These are phyloP conservation scores for Aphelocoma coerulescens DNA, from an alignment of 2,113 vertebrate species.

Conservation along the genomic window DNA sequence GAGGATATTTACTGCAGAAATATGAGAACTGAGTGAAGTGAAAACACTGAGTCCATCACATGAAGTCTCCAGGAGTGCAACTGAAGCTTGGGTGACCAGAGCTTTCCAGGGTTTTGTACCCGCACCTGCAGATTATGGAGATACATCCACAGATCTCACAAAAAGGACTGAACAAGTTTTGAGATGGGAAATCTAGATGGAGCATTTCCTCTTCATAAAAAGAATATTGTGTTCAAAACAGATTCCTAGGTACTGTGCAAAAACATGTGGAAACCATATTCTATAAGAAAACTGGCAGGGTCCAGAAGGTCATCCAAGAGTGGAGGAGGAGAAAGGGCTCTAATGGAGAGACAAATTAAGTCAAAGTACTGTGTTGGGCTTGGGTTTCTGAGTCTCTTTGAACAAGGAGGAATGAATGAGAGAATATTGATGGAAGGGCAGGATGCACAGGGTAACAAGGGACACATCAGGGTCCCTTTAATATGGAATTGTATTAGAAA, in stretches of 20 bases:
- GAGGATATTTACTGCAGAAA: neutral
- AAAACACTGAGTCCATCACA: neutral
- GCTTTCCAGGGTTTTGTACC: neutral
- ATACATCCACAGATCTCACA: neutral
- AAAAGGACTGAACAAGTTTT: neutral
- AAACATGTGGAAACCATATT: neutral
- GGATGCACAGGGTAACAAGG: neutral
- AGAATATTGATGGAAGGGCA: neutral
- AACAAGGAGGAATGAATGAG: neutral
- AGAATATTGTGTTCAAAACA: neutral
- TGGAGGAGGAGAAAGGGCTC: neutral
- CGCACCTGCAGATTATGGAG: neutral
- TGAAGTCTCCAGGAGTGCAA: neutral
- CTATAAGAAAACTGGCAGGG: neutral
- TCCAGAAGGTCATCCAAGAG: neutral
- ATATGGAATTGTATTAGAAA: neutral
- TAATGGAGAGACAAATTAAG: neutral
- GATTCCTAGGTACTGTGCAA: neutral
- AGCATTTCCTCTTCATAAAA: neutral
- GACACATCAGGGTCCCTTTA: neutral
- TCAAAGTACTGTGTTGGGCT: neutral
- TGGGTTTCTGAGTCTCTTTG: neutral
- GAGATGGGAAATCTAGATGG: neutral
- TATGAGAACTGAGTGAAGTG: neutral
- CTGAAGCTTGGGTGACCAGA: accelerated